Evolutionary conservation across 2,888 invertebrate genomes (phyloP).

Genomic region (Neoitamus cyanurus): DNA sequence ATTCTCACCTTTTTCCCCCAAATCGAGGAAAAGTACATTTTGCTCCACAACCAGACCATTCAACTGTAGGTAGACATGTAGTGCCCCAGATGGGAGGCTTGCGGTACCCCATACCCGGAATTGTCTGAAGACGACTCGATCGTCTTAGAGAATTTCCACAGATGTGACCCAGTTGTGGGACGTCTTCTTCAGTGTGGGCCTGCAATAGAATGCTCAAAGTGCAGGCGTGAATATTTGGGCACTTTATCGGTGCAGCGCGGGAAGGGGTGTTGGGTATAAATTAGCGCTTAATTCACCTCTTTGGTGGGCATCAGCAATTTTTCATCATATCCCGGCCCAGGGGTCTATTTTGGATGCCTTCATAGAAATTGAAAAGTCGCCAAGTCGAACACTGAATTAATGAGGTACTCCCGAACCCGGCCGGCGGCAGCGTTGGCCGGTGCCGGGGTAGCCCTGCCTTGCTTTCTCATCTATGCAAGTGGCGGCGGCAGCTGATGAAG

Average conservation of each 20-base stretch:
- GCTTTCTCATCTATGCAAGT: neutral
- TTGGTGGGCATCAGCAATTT: neutral
- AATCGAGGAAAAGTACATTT: neutral
- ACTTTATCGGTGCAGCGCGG: neutral
- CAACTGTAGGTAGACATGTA: neutral
- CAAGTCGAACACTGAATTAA: conserved; percentile 42
- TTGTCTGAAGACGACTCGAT: neutral
- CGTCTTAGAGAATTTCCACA: conserved; percentile 6
- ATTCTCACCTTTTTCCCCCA: neutral
- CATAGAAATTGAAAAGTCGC: conserved; percentile 38
- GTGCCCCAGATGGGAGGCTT: neutral
- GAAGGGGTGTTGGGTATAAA: neutral
- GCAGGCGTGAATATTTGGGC: neutral
- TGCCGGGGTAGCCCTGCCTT: neutral
- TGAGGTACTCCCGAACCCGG: neutral
- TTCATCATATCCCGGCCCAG: neutral
- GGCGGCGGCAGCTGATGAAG: neutral
- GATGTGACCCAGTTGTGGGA: conserved; percentile 20
- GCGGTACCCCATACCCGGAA: neutral
- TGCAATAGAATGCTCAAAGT: neutral
- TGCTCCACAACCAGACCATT: neutral
- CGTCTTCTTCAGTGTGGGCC: neutral
- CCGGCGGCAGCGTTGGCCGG: neutral
- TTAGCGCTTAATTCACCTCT: neutral
- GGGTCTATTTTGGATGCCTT: conserved; percentile 28